Evolutionary conservation across 2,888 invertebrate genomes (phyloP).

Genomic region (Eupithecia abbreviata): DNA sequence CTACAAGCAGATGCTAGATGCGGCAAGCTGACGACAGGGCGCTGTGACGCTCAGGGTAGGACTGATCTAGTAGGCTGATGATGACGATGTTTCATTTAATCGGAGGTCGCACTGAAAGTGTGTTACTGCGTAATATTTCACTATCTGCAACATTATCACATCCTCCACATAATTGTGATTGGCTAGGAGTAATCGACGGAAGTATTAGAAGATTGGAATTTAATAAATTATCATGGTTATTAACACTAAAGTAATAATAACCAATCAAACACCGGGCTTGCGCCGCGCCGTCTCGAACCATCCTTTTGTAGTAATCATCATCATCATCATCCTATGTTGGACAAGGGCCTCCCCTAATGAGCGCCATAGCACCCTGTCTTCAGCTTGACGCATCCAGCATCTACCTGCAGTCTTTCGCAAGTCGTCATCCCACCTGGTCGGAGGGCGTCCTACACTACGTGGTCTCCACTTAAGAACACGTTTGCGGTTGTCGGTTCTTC

Average conservation of each 20-base stretch:
- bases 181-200: background rate
- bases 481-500: no score
- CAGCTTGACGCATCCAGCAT: no score
- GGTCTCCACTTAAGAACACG: no score
- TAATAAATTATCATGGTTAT: background rate
- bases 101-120: constrained; percentile 6
- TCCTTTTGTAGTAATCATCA: no score
- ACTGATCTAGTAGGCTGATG: background rate
- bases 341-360: no score
- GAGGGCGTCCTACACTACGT: no score
- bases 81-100: background rate
- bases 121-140: constrained; percentile 36
- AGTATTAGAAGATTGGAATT: background rate
- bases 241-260: background rate
- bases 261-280: no score
- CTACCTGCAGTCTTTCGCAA: no score
- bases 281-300: no score
- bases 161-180: constrained; percentile 39
- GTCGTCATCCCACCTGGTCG: no score
- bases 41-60: background rate
- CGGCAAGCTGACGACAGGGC: background rate
- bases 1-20: background rate
- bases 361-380: no score
- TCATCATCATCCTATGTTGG: no score
- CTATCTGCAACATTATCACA: constrained; percentile 53